Base-by-base conservation (phyloP, 2,888 invertebrate genomes). In the Oegoconia quadripuncta region DNA sequence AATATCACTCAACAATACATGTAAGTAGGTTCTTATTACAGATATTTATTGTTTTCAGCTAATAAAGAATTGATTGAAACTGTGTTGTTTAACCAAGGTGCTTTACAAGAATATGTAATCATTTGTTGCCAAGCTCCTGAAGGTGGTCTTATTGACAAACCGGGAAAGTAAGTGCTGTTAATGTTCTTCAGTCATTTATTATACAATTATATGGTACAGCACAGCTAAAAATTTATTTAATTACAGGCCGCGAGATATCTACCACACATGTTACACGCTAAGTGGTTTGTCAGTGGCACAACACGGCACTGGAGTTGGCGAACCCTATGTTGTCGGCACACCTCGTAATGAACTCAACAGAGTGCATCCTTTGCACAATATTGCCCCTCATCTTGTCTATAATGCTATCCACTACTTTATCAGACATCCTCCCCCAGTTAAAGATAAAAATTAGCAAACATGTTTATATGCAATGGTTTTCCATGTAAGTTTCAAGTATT, bases 91-190 rank as follows among this genome's bases (percentile, higher is more conserved):
- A 90, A 97, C 74, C 93, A 94, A 74, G 90, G 90, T 55, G 96
- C 97, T 34, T 87, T 99, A 50, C 99, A 99, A 84, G 97, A 98
- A 72, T 99, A 99, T 74, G 90, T 99, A 45, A 88, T 99, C 45
- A 89, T 96, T 31, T 98, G 97, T 68, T 98, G 98, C 72, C 99
- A 99, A 79, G 89, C 92, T 63, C 88, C 90, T 29, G 88, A 89
- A 43, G 99, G 99, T 14, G 99, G 99, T 3, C 90, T 99, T 16
- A 88, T 97, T 48, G 99, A 99, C 79, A 99, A 99, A 79, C 99
- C 99, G 38, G 95, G 95, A 60, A 98, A 97, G 95, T 95, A 84
- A 88, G 92, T 89, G 31, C 1, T 25, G 11, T 14, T 22, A 13
- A 29, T 23, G 8, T 16, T 8, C 3, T 16, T 31, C 23, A 35